Evolutionary conservation across 2,888 invertebrate genomes (phyloP), one percentile per base, ranked within the genome.

Genomic region (Caenorhabditis imperialis): DNA sequence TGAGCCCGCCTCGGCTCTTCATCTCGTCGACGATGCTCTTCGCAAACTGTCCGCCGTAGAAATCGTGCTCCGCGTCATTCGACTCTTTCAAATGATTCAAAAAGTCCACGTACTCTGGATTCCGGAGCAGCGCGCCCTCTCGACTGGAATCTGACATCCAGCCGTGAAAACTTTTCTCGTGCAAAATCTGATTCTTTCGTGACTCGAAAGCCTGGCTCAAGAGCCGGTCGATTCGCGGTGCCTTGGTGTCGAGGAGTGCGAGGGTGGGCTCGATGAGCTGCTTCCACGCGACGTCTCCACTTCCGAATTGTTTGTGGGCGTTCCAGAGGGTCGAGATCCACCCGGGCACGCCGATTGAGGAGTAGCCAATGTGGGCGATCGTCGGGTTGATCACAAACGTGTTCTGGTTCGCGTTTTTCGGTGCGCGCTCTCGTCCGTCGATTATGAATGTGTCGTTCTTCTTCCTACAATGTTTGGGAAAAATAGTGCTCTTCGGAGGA

Each of bases 311-410:
- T 50, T 70, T 67, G 30, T 30, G 67, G 3, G 69, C 69, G 7
- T 53, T 75, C 75, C 75, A 77, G 10, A 77, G 42, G 16, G 61
- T 53, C 5, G 77, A 71, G 3, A 79, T 61, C 71, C 71, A 62
- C 5, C 79, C 79, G 4, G 79, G 79, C 4, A 72, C 58, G 18
- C 71, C 75, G 33, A 72, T 79, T 1, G 79, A 79, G 2, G 79
- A 74, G 38, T 79, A 79, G 16, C 79, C 79, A 51, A 69, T 65
- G 33, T 76, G 70, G 3, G 69, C 70, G n/a, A 73, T 61, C 4
- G 60, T 67, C 7, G 78, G 75, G 22, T 78, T 78, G 7, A 57
- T 74, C 2, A 67, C 63, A 27, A 76, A 78, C 1, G 78, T 78
- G 30, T 78, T 65, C 42, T 65, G 65, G 16, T 74, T 76, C 1